Percentiles rank a stretch among this genome's conserved stretches.
These are phyloP conservation scores for sheep (Ovis aries) DNA, from an alignment of 2,113 vertebrate species.

Conservation along the genomic window ARS-UI_Ramb_v3.0 NC_056063.1:10657501-10658000, in stretches of 20 bases:
- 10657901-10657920: not conserved
- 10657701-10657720: not conserved
- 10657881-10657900: not conserved
- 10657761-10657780: not conserved
- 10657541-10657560: not conserved
- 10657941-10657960: not conserved
- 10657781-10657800: not conserved
- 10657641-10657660: too few species aligned
- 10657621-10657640: not conserved
- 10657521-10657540: not conserved
- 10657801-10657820: not conserved
- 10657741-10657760: not conserved
- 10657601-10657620: not conserved
- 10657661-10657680: not conserved
- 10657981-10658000: constrained; percentile 23
- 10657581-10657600: too few species aligned
- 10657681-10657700: not conserved
- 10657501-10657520: not conserved
- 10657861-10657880: not conserved
- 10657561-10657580: not conserved
- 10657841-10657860: not conserved
- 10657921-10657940: not conserved
- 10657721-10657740: not conserved
- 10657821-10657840: not conserved
- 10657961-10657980: not conserved